A percentile compares a stretch with the other conserved stretches of the same genome.
These are phyloP conservation scores for Neocrepidodera transversa DNA, from an alignment of 2,888 invertebrate species.

Conservation along the genomic window DNA sequence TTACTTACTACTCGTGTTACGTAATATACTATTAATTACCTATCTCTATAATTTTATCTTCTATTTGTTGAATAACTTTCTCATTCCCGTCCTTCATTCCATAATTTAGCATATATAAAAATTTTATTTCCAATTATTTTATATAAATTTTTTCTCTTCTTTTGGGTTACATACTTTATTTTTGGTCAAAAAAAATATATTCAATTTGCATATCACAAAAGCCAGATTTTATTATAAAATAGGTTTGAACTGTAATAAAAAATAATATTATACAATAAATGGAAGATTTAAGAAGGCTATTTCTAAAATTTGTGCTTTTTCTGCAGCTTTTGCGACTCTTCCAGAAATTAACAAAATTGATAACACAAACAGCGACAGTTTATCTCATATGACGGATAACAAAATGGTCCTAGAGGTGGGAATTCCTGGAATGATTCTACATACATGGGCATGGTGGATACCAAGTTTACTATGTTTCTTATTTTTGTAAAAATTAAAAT, in stretches of 20 bases:
- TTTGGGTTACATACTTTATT: too few relatives aligned
- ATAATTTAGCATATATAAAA: too few relatives aligned
- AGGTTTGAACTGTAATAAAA: conserved; percentile 45
- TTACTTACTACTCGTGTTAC: too few relatives aligned
- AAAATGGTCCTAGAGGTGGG: conserved; percentile 98
- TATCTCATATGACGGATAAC: conserved; percentile 99
- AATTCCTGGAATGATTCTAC: conserved; percentile 99
- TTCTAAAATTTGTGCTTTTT: conserved; percentile 97
- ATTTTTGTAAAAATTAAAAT: too few relatives aligned
- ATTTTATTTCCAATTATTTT: too few relatives aligned
- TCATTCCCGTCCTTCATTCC: too few relatives aligned
- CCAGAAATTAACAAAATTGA: conserved; percentile 92
- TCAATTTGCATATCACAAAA: conserved; percentile 37
- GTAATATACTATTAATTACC: too few relatives aligned
- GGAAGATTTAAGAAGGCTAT: conserved; percentile 67
- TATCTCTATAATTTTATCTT: too few relatives aligned
- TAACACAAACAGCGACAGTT: conserved; percentile 98
- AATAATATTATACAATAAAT: conserved; percentile 19
- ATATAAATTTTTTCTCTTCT: too few relatives aligned
- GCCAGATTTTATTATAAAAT: conserved; percentile 41
- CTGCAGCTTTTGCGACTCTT: conserved; percentile 99
- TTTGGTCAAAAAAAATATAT: too few relatives aligned
- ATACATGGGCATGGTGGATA: conserved; percentile 98
- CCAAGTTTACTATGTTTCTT: conserved; percentile 91
- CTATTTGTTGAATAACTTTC: too few relatives aligned